Base-by-base conservation (phyloP, 1,140 invertebrate species). In the Venturia canescens region DNA sequence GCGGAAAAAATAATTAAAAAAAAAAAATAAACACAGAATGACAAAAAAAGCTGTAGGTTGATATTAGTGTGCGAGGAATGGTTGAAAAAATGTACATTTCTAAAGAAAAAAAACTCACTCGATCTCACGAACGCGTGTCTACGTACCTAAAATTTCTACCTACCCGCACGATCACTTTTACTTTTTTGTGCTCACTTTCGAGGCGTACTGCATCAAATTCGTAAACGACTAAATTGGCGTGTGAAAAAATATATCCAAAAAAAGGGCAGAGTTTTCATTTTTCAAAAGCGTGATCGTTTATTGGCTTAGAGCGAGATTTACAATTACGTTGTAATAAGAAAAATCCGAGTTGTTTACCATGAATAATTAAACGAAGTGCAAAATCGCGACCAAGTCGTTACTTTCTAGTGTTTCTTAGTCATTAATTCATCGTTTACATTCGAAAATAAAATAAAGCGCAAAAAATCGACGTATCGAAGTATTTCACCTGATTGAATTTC, bases 81-180 rank as follows among this genome's bases (percentile, higher is more conserved):
- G 27, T 6, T 31, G 38, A 11, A 44, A 5, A 44, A 44, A 4
- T 38, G 21, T 31, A 16, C 15, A 0, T 70, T 26, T 72, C 15
- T 26, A 50, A 6, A 15, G 15, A 66, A 27, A 26, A 26, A 7
- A 66, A 66, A 27, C 53, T 57, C 53, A 26, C 21, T 66, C 53
- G 21, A 57, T 57, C n/a, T 57, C 53, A 66, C 13, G 23, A 66
- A 66, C 21, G 21, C 60, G 18, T 18, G 23, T 72, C 50, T 72
- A 72, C 70, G 38, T 72, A 72, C 70, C 70, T 38, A 72, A 50
- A 23, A 34, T 44, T 44, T 44, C 70, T 72, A 72, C 70, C 70
- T 72, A 72, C 70, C 70, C 70, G 34, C 50, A 13, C 60, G 21
- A 3, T 66, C 60, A 23, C 60, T n/a, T 27, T 15, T 26, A 26